Base-by-base conservation (phyloP, 2,797 vertebrate genomes). In the Rhinatrema bivittatum region DNA sequence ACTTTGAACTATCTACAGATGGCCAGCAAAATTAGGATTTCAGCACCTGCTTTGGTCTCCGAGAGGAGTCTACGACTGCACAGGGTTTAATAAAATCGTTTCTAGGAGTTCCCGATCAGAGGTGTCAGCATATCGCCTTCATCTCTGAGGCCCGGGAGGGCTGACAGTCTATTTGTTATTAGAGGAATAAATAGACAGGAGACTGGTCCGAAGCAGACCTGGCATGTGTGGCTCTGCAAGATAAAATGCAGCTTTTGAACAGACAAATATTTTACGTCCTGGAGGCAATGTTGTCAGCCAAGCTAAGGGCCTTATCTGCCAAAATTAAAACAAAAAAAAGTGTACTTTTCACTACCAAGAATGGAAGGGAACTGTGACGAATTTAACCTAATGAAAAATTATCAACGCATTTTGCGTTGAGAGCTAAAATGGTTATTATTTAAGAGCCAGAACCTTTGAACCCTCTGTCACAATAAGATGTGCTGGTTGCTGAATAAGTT, bases 111-210 rank as follows among this genome's bases (percentile, higher is more conserved):
- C 42, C 49, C 63, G 69, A 69, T 71, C 55, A 60, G 56, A 68
- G 70, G 57, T 71, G 65, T 67, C 70, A 74, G 62, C 53, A 58
- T 53, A 57, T 53, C 57, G 56, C 68, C 61, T 56, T 68, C 58
- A 50, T 66, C 52, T 71, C 63, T 64, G 65, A 71, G 53, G 34
- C 65, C 61, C 48, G 70, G 55, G 18, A 50, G 78, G 69, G 53
- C 52, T 78, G 79, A 82, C 80, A 79, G 69, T 76, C 69, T 74
- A 79, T 82, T 82, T 81, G 72, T 78, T 84, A 77, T 79, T 71
- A 68, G 60, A 64, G 60, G 73, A 82, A 82, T 80, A 83, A 82
- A 82, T 81, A 82, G 81, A 78, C n/a, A n/a, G n/a, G n/a, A 68
- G 72, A 67, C 72, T 72, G 79, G 76, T 78, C 77, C 78, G 71